These are phyloP conservation scores for Mohoua ochrocephala DNA, from an alignment of 2,113 vertebrate genomes.

Conservation along the genomic window DNA sequence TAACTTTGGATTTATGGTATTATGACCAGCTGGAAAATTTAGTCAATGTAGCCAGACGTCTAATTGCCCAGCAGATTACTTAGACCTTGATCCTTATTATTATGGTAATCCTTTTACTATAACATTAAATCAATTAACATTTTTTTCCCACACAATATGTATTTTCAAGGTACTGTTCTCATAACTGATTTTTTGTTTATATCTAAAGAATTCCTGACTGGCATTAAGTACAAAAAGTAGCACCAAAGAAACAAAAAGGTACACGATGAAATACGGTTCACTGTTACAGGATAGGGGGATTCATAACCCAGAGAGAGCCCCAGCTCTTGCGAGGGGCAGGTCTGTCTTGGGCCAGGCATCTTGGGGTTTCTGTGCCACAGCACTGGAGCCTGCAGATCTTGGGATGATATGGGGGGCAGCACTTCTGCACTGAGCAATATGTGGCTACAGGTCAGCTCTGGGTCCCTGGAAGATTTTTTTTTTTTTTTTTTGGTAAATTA, in stretches of 20 bases:
- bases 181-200: neutral
- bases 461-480: neutral
- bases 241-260: neutral
- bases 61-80: neutral
- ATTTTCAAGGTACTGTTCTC: neutral
- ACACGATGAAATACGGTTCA: neutral
- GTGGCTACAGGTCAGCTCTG: neutral
- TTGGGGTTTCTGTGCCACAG: neutral
- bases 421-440: neutral
- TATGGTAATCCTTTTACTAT: neutral
- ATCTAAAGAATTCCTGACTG: neutral
- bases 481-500: neutral
- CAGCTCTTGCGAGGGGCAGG: neutral
- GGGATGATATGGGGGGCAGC: fast-evolving
- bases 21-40: neutral
- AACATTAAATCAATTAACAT: neutral
- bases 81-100: neutral
- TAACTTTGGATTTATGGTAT: neutral
- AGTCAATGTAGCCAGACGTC: neutral
- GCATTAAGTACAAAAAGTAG: neutral
- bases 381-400: neutral
- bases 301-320: neutral
- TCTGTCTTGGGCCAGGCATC: neutral
- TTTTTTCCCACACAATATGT: neutral
- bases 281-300: neutral